Conservation (phyloP, 2,797 vertebrate genomes). For the Phalloptychus januarius region DNA sequence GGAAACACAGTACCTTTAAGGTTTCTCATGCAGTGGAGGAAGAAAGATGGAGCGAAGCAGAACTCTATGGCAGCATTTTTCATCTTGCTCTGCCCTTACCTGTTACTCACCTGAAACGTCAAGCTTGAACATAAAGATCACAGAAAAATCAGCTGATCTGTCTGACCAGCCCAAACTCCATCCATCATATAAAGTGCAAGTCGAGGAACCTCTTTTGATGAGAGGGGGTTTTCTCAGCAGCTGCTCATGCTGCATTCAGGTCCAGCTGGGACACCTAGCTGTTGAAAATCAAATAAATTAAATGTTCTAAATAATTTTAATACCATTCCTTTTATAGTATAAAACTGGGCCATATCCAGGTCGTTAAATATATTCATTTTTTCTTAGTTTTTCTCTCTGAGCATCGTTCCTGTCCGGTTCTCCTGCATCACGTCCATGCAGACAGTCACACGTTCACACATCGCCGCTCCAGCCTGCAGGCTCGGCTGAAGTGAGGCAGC, state of each 20-base stretch:
- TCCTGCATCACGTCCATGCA: background rate
- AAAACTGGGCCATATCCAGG: background rate
- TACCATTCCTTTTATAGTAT: background rate
- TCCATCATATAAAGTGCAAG: no score
- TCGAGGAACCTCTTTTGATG: no score
- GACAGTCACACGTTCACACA: conserved; percentile 28
- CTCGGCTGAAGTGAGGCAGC: conserved; percentile 25
- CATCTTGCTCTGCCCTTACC: no score
- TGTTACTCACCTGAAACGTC: no score
- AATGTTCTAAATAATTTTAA: background rate
- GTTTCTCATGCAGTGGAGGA: background rate
- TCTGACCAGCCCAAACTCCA: no score
- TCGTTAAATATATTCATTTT: background rate
- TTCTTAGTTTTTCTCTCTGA: background rate
- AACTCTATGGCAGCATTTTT: background rate
- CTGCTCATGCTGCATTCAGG: no score
- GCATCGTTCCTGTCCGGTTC: background rate
- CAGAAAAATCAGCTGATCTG: background rate
- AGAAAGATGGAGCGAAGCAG: background rate
- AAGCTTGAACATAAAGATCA: no score
- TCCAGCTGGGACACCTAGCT: background rate
- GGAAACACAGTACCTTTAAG: background rate
- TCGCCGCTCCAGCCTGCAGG: conserved; percentile 38
- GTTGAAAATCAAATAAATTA: background rate
- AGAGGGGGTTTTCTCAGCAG: no score